Evolutionary conservation across 2,888 invertebrate species (phyloP).

Genomic region (Rugalucina vietnamica): DNA sequence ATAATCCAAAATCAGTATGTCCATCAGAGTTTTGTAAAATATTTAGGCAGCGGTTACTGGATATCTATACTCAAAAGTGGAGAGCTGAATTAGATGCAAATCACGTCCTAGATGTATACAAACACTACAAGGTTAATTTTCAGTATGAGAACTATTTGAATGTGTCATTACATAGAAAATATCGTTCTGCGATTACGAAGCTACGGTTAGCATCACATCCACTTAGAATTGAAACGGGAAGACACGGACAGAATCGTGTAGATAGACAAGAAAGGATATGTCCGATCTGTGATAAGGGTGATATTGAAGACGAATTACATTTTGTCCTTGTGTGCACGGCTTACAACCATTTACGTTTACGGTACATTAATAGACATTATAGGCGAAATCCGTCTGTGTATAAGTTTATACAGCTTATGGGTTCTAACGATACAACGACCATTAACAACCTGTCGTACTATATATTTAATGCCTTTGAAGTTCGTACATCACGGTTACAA

Average conservation of each 20-base stretch:
- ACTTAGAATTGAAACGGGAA: too few relatives aligned
- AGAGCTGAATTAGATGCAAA: neutral
- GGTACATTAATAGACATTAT: neutral
- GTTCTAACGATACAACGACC: too few relatives aligned
- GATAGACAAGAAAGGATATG: neutral
- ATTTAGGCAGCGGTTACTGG: conserved; percentile 11
- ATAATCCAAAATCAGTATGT: neutral
- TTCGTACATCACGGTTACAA: too few relatives aligned
- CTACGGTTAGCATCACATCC: too few relatives aligned
- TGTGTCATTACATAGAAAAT: too few relatives aligned
- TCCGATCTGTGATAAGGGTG: neutral
- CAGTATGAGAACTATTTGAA: too few relatives aligned
- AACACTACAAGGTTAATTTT: too few relatives aligned
- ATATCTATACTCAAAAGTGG: conserved; percentile 14
- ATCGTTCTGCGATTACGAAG: too few relatives aligned
- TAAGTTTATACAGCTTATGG: too few relatives aligned
- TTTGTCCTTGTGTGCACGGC: neutral
- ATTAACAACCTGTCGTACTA: too few relatives aligned
- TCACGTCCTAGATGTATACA: neutral
- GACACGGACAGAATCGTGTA: neutral
- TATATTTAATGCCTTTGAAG: too few relatives aligned
- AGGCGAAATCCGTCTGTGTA: neutral
- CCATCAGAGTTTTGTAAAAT: neutral
- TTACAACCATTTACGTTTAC: neutral
- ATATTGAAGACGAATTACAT: neutral